Percentiles rank a stretch among this genome's conserved stretches.
Conservation (phyloP, 1,140 invertebrate species). For the Trypoxylus dichotomus region DNA sequence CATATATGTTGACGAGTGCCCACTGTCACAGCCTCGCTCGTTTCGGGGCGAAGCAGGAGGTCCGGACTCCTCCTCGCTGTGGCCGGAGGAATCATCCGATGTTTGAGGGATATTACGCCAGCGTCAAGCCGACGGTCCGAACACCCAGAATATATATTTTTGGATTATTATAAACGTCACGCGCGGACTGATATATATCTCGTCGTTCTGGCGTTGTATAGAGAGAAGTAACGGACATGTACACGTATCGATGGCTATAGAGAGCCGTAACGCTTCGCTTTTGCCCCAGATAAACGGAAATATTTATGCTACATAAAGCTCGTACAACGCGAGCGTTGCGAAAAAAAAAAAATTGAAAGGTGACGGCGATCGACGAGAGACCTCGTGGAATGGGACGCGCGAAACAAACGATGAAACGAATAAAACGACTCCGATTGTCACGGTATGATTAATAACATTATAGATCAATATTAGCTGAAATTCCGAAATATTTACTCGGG, state of each 20-base stretch:
- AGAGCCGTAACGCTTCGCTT: not conserved
- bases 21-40: constrained; percentile 38
- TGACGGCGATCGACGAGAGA: not conserved
- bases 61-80: too few relatives aligned
- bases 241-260: not conserved
- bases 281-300: constrained; percentile 7
- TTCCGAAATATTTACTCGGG: constrained; percentile 7
- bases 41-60: too few relatives aligned
- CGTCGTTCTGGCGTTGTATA: constrained; percentile 31
- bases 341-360: not conserved
- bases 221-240: not conserved
- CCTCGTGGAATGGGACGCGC: not conserved
- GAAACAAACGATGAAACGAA: not conserved
- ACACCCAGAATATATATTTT: constrained; percentile 36
- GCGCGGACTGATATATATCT: constrained; percentile 42
- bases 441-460: constrained; percentile 21
- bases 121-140: not conserved
- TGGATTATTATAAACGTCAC: constrained; percentile 43
- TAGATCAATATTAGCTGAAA: constrained; percentile 18
- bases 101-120: not conserved
- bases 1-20: constrained; percentile 39
- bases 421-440: constrained; percentile 7
- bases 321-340: not conserved
- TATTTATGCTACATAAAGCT: constrained; percentile 17
- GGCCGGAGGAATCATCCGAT: too few relatives aligned